Base-by-base conservation (phyloP, 2,797 vertebrate species). In the Mormyrops boulengeri region DNA sequence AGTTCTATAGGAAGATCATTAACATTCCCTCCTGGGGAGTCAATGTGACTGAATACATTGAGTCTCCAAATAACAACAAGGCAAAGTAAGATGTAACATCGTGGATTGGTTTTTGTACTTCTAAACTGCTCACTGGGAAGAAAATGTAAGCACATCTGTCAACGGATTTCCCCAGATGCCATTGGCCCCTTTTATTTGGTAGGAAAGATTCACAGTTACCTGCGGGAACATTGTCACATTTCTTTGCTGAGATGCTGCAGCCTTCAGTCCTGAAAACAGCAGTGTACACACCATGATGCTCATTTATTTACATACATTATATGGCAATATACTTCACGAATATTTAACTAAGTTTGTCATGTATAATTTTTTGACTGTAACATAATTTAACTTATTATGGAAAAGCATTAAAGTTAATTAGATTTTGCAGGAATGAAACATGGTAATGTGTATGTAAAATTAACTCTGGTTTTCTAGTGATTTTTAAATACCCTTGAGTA, bases 401-500 rank as follows among this genome's bases (percentile, higher is more conserved):
- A 57, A 57, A 57, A 87, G 53, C 86, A 55, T 34, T 50, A 85
- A 57, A 60, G 41, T 12, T 52, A 85, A 85, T 85, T 47, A 85
- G 44, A 30, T 38, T 14, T 57, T 60, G 22, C 49, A 50, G 50
- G 34, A 57, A 57, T 53, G 86, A 87, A 41, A 9, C 86, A 87
- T 60, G 85, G 26, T 87, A 41, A 87, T 41, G 53, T 57, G 86
- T 34, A 87, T n/a, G 38, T 14, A 57, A 87, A 55, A 53, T 26
- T 34, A 86, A 50, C 85, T 53, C 12, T 57, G 52, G 85, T 53
- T 57, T 57, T 14, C n/a, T 85, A 52, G 60, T 60, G 34, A 19
- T 87, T 87, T 60, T 60, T 57, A 87, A 57, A 41, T 57, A 87
- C 86, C 52, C 34, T 87, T 60, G 52, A 60, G 34, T 60, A 60